These are phyloP conservation scores for Mythimna loreyi DNA, from an alignment of 2,888 invertebrate genomes.

Conservation along the genomic window DNA sequence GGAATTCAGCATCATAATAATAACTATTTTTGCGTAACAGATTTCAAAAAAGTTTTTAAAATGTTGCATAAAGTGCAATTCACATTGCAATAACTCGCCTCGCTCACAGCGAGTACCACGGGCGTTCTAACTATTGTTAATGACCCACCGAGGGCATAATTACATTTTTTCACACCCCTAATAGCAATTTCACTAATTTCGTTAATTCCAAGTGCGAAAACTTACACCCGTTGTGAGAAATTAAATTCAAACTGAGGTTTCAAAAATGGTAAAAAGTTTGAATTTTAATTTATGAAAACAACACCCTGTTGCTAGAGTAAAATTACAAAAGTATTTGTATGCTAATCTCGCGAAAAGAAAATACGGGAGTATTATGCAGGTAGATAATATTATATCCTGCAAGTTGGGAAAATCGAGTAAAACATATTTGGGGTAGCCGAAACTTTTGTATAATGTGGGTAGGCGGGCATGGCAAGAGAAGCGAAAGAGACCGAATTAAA, in stretches of 20 bases:
- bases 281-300: slow-evolving; percentile 41
- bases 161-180: slow-evolving; percentile 85
- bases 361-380: slow-evolving; percentile 22
- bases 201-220: slow-evolving; percentile 75
- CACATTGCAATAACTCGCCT: slow-evolving; percentile 67
- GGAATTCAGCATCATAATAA: slow-evolving; percentile 6
- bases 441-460: slow-evolving; percentile 7
- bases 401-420: slow-evolving; percentile 18
- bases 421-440: slow-evolving; percentile 15
- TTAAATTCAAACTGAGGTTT: slow-evolving; percentile 55
- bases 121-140: slow-evolving; percentile 86
- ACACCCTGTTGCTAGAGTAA: slow-evolving; percentile 15
- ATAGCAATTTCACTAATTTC: slow-evolving; percentile 87
- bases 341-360: slow-evolving; percentile 21
- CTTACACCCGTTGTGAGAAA: slow-evolving; percentile 55
- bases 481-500: neutral
- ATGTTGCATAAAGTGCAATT: slow-evolving; percentile 63
- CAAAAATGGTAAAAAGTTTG: slow-evolving; percentile 40
- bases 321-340: slow-evolving; percentile 42
- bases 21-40: slow-evolving; percentile 25
- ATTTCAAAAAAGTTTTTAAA: slow-evolving; percentile 53
- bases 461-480: neutral
- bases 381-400: slow-evolving; percentile 16
- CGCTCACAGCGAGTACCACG: slow-evolving; percentile 62
- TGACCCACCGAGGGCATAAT: slow-evolving; percentile 87